Evolutionary conservation across 2,797 vertebrate species (phyloP).

Genomic region (Melanotaenia pygmaea): DNA sequence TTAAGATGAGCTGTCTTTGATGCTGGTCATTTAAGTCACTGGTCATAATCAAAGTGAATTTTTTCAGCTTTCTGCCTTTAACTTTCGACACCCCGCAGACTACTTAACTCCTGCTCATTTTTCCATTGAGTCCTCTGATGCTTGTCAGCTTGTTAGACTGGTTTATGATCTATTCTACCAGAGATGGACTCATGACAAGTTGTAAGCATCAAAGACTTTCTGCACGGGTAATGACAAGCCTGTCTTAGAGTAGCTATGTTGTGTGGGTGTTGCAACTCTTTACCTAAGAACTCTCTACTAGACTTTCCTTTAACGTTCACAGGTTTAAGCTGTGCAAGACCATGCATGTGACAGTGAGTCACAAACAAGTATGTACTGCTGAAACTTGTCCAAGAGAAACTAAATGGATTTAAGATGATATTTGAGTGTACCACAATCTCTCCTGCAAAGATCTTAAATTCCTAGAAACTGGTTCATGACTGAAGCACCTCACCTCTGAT

Average conservation of each 20-base stretch:
- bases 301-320: slow-evolving; percentile 16
- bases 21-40: not conserved
- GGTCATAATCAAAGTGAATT: not conserved
- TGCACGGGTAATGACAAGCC: slow-evolving; percentile 51
- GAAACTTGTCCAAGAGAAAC: slow-evolving; percentile 6
- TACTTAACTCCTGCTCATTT: slow-evolving; percentile 5
- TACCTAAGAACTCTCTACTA: slow-evolving; percentile 33
- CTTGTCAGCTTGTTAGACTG: slow-evolving; percentile 76
- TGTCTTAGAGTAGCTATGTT: slow-evolving; percentile 23
- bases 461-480: slow-evolving; percentile 5
- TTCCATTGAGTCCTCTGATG: slow-evolving; percentile 63
- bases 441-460: not conserved
- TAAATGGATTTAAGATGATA: not conserved
- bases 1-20: not conserved
- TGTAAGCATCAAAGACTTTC: slow-evolving; percentile 43
- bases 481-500: slow-evolving; percentile 61
- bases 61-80: not conserved
- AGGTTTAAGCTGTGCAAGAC: slow-evolving; percentile 39
- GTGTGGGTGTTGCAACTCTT: slow-evolving; percentile 41
- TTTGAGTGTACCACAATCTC: not conserved
- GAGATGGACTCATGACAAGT: slow-evolving; percentile 28
- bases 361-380: slow-evolving; percentile 23
- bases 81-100: slow-evolving; percentile 5
- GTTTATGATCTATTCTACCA: slow-evolving; percentile 57
- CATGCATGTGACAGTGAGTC: slow-evolving; percentile 42